These are phyloP conservation scores for Gibbula magus DNA, from an alignment of 2,888 invertebrate genomes.

Conservation along the genomic window DNA sequence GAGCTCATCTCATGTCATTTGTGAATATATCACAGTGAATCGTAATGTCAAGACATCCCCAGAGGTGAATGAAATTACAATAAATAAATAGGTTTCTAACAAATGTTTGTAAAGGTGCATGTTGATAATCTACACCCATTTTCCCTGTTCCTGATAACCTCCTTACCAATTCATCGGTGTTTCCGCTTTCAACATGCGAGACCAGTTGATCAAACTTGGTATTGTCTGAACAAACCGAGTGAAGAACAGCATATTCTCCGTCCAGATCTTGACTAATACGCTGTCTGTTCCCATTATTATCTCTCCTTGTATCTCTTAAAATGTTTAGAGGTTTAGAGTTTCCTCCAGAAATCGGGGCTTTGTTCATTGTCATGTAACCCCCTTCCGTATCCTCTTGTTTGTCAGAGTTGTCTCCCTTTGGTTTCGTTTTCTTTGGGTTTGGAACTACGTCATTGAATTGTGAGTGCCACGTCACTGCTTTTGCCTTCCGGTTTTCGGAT, in stretches of 20 bases:
- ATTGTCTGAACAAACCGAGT: background rate
- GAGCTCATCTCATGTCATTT: too few species aligned
- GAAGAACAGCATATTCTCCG: background rate
- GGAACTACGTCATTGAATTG: background rate
- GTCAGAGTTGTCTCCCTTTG: background rate
- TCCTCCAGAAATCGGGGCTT: background rate
- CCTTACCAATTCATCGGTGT: background rate
- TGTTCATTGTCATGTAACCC: slow-evolving; percentile 12
- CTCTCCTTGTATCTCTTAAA: too few species aligned
- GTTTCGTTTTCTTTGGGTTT: background rate
- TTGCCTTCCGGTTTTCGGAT: background rate
- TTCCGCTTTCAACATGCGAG: background rate
- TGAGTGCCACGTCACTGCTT: background rate
- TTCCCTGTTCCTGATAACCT: too few species aligned
- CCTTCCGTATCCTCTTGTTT: background rate
- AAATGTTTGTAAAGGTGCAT: too few species aligned
- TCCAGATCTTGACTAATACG: background rate
- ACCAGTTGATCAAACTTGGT: background rate
- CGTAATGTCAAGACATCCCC: too few species aligned
- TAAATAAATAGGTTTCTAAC: too few species aligned
- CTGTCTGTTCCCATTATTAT: too few species aligned
- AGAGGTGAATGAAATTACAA: too few species aligned
- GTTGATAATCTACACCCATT: too few species aligned
- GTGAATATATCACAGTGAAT: too few species aligned
- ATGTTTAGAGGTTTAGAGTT: too few species aligned